These are phyloP conservation scores for Hyles vespertilio DNA, from an alignment of 1,140 invertebrate genomes.

Conservation along the genomic window DNA sequence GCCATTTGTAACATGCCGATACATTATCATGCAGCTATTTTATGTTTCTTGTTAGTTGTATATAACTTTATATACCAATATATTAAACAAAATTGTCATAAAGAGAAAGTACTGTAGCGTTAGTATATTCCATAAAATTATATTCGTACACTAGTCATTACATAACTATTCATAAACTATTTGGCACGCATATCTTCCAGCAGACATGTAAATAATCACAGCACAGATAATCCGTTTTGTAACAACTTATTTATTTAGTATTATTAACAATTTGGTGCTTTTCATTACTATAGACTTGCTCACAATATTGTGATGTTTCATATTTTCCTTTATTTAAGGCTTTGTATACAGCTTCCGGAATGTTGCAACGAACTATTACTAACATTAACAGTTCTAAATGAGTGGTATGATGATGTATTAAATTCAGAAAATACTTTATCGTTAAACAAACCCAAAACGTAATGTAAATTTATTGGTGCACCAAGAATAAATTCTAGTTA, in stretches of 20 bases:
- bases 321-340: conserved; percentile 57
- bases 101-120: conserved; percentile 33
- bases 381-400: conserved; percentile 27
- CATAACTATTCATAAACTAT: conserved; percentile 24
- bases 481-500: conserved; percentile 28
- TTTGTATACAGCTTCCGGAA: conserved; percentile 74
- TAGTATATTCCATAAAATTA: conserved; percentile 23
- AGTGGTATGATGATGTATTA: too few relatives aligned
- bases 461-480: conserved; percentile 45
- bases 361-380: conserved; percentile 66
- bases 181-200: conserved; percentile 12
- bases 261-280: conserved; percentile 64
- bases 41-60: conserved; percentile 72
- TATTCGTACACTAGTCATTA: conserved; percentile 47
- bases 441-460: too few relatives aligned
- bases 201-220: conserved; percentile 49
- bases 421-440: too few relatives aligned
- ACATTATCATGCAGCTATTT: conserved; percentile 72
- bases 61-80: conserved; percentile 73
- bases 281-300: conserved; percentile 35
- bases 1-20: conserved; percentile 68
- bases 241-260: conserved; percentile 23
- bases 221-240: conserved; percentile 29
- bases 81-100: conserved; percentile 61
- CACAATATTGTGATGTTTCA: conserved; percentile 55